Percentiles rank a stretch among this genome's conserved stretches.
phyloP scores from a whole-genome alignment of 2,888 invertebrate species.

The Dynastes grantii region DNA sequence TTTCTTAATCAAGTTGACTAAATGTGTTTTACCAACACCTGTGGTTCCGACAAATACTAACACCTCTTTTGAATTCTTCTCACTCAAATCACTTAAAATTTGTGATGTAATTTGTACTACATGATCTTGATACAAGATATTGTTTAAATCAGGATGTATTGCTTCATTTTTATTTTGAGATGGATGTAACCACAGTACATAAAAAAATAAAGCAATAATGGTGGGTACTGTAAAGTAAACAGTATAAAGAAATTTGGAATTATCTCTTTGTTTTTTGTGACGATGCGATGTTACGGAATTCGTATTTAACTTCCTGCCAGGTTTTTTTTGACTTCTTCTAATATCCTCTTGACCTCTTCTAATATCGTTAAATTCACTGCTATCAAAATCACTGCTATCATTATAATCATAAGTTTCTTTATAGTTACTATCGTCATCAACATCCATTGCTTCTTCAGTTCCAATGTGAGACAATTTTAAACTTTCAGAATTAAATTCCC shows the following conservation, averaged over 20 bases:
- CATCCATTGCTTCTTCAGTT: too few species aligned
- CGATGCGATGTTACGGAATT: not conserved
- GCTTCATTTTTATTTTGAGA: not conserved
- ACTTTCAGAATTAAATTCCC: too few species aligned
- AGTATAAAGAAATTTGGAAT: slow-evolving; percentile 12
- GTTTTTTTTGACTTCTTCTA: too few species aligned
- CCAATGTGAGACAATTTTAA: too few species aligned
- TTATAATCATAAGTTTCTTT: too few species aligned
- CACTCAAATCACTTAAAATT: slow-evolving; percentile 52
- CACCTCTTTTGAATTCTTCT: slow-evolving; percentile 56
- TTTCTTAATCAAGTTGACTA: slow-evolving; percentile 61
- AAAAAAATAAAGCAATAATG: slow-evolving; percentile 3
- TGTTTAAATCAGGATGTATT: slow-evolving; percentile 51
- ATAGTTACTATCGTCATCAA: too few species aligned
- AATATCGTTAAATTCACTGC: too few species aligned
- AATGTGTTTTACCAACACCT: slow-evolving; percentile 65
- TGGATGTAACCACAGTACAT: slow-evolving; percentile 3
- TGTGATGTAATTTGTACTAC: slow-evolving; percentile 55
- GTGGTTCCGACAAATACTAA: slow-evolving; percentile 62
- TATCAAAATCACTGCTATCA: too few species aligned
- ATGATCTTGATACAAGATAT: slow-evolving; percentile 58
- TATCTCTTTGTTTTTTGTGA: slow-evolving; percentile 25
- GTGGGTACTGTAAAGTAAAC: slow-evolving; percentile 27
- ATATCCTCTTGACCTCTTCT: too few species aligned
- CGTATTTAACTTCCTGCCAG: slow-evolving; percentile 9